Evolutionary conservation across 2,888 invertebrate species (phyloP), one percentile per base, ranked within the genome.

Genomic region (Melieria omissa): DNA sequence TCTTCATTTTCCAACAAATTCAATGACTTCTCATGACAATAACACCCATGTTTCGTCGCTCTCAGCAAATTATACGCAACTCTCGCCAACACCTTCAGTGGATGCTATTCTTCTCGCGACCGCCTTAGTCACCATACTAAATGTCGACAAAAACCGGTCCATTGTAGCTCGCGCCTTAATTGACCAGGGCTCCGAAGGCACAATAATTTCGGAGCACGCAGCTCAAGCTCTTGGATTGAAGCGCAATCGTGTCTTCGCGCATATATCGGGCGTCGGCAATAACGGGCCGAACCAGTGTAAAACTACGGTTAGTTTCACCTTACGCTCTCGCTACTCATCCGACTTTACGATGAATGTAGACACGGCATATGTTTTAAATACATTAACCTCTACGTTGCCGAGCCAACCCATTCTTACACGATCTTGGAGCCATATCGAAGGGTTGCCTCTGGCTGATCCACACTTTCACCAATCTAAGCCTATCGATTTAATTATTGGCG

Each of bases 171-270:
- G 41, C 54, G 72, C 72, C 10, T 57, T 72, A 3, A 58, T 72
- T 8, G 72, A 72, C 47, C 65, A 68, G 46, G 68, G 72, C 10
- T 72, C 69, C 4, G 68, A 65, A 60, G 68, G 60, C 4, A 67
- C 65, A n/a, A 42, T 65, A 29, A 65, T 72, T 12, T 69, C 72
- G 10, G 69, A 72, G 49, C 10, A 58, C 9, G 72, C 46, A 4
- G 45, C 69, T 42, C 72, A 72, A 54, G 8, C 29, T 6, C 14
- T 72, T 10, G 65, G 65, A 5, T 60, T 65, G 9, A 12, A 63
- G 52, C 63, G 66, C 10, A 61, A n/a, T 9, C n/a, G 41, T 45
- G 45, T 45, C n/a, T 64, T 64, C 4, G 67, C 67, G 4, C 49
- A 72, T n/a, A 72, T 72, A 49, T 68, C 41, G 5, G 72, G 65